Percentiles rank a stretch among this genome's conserved stretches.
phyloP scores from a whole-genome alignment of 2,888 invertebrate species.

The Tenthredo distinguenda region DNA sequence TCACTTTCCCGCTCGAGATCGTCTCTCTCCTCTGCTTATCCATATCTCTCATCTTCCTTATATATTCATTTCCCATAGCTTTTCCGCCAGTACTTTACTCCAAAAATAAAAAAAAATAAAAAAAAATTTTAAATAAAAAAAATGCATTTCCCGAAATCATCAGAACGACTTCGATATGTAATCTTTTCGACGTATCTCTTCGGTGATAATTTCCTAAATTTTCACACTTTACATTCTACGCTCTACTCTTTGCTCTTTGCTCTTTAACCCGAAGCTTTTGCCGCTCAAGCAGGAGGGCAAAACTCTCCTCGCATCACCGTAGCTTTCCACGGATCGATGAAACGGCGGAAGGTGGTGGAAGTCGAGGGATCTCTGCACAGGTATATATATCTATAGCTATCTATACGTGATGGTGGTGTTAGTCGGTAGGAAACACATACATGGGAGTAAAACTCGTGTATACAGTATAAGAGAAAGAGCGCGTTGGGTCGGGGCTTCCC shows the following conservation, averaged over 20 bases:
- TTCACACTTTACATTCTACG: neutral
- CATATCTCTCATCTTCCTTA: neutral
- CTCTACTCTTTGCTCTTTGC: constrained; percentile 21
- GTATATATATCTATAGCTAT: neutral
- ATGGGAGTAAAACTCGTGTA: neutral
- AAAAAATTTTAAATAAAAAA: no score
- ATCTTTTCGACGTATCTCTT: neutral
- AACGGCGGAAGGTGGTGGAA: constrained; percentile 38
- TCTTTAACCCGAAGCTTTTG: constrained; percentile 27
- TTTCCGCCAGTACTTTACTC: neutral
- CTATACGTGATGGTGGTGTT: neutral
- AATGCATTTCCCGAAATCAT: neutral
- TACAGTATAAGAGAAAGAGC: neutral
- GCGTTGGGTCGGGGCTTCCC: constrained; percentile 10
- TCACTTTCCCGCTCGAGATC: neutral
- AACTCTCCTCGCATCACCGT: neutral
- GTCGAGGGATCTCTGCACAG: constrained; percentile 10
- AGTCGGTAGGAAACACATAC: no score
- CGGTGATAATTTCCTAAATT: constrained; percentile 9
- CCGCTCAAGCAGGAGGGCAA: neutral
- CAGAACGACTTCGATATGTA: neutral
- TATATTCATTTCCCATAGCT: neutral
- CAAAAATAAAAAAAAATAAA: no score
- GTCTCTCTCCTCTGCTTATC: neutral
- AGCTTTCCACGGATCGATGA: constrained; percentile 52